Evolutionary conservation across 2,797 vertebrate genomes (phyloP), one percentile per base, ranked within the genome.

Genomic region (Myotis planiceps): DNA sequence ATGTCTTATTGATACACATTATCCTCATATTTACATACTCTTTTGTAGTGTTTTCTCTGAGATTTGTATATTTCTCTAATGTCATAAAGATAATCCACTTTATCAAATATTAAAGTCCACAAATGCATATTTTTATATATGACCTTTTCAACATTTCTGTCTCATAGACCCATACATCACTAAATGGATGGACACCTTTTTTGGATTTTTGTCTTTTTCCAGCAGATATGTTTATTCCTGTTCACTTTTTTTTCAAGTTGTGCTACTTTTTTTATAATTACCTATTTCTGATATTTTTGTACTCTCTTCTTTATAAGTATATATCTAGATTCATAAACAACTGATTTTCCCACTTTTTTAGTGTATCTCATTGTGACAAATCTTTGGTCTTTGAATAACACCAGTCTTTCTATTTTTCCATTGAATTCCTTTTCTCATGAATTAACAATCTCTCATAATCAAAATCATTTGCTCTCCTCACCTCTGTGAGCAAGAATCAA

Each of bases 351-450:
- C 16, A n/a, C 13, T 55, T 15, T 90, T 80, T 83, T 10, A 89
- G 19, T 83, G 90, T 76, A 71, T 92, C 14, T 12, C 42, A 79
- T 85, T 92, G 27, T 92, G 55, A 71, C n/a, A 94, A 55, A 95
- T 66, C 6, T 88, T 3, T 47, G n/a, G n/a, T 75, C 34, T 86
- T 92, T 66, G 1, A 65, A 82, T 91, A 75, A 65, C 1, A 34
- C 8, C 7, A 65, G 3, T 37, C 37, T 58, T 87, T 21, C 18
- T 39, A 9, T 68, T 94, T 91, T 92, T 85, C 45, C 15, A 65
- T 53, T 82, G 84, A 82, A 75, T 88, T 71, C 7, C 12, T 78
- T 91, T 55, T 65, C 65, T 87, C 3, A 32, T 45, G 5, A 60
- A 72, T 81, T 93, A 66, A 85, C 16, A 68, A 42, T 88, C 6